Percentiles rank a stretch among this genome's conserved stretches.
Conservation (phyloP, 2,888 invertebrate genomes). For the Mimas tiliae region DNA sequence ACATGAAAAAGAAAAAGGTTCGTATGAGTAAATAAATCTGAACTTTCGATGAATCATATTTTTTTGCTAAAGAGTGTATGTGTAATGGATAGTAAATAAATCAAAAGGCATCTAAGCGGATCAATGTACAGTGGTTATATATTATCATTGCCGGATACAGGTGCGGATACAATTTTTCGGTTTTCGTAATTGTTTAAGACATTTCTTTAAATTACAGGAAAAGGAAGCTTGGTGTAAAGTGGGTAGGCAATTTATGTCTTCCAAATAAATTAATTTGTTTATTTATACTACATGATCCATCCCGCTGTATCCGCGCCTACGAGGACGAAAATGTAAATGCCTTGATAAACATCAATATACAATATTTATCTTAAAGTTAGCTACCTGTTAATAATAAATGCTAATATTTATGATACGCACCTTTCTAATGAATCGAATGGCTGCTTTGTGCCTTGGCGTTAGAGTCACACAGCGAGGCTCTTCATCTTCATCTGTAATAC, state of each 20-base stretch:
- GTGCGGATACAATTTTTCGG: neutral
- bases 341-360: neutral
- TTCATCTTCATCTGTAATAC: constrained; percentile 90
- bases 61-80: neutral
- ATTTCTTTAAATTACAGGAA: neutral
- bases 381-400: neutral
- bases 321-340: neutral
- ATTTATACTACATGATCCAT: no score
- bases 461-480: constrained; percentile 92
- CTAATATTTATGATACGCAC: constrained; percentile 75
- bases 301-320: no score
- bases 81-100: neutral
- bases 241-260: no score
- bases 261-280: no score
- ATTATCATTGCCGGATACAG: neutral
- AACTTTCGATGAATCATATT: neutral
- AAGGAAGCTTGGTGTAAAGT: no score
- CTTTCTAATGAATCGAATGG: constrained; percentile 96
- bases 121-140: no score
- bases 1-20: constrained; percentile 13
- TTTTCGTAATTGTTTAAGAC: no score
- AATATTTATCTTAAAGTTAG: neutral
- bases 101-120: no score
- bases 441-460: constrained; percentile 94
- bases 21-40: constrained; percentile 1